Evolutionary conservation across 2,113 vertebrate genomes (phyloP).

Genomic region (Mirounga angustirostris): DNA sequence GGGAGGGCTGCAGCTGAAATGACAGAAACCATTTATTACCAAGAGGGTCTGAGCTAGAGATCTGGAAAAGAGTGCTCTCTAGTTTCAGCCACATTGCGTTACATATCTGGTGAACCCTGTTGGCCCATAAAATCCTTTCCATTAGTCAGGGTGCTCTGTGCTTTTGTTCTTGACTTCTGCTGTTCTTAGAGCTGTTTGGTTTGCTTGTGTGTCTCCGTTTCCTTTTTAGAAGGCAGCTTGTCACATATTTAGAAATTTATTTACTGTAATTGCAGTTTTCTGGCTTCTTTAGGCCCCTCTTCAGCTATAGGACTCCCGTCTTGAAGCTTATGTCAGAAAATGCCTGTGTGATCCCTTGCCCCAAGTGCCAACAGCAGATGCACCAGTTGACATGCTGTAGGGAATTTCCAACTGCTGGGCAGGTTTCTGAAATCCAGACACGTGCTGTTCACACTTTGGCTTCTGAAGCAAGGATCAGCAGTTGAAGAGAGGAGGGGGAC

Average conservation of each 20-base stretch:
- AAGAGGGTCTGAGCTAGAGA: constrained; percentile 48
- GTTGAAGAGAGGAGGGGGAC: constrained; percentile 88
- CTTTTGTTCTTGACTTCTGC: constrained; percentile 86
- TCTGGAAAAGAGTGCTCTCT: constrained; percentile 80
- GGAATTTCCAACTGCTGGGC: constrained; percentile 89
- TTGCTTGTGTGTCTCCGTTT: constrained; percentile 84
- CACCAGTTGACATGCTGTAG: constrained; percentile 83
- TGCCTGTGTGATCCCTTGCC: constrained; percentile 85
- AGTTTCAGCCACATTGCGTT: constrained; percentile 79
- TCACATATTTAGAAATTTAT: constrained; percentile 88
- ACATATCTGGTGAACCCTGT: constrained; percentile 82
- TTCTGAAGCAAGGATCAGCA: constrained; percentile 85
- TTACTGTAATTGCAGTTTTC: constrained; percentile 87
- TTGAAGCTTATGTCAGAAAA: constrained; percentile 84
- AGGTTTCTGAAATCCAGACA: constrained; percentile 88
- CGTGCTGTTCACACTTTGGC: constrained; percentile 85
- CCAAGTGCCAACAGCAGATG: constrained; percentile 89
- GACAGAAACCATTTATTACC: constrained; percentile 64
- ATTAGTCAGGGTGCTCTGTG: constrained; percentile 80
- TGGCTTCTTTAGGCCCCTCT: constrained; percentile 84
- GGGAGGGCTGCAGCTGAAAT: background rate
- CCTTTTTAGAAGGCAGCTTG: constrained; percentile 87
- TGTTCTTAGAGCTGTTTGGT: constrained; percentile 85
- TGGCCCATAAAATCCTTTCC: constrained; percentile 82
- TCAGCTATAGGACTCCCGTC: constrained; percentile 83